These are phyloP conservation scores for Drosophila pandora DNA, from an alignment of 1,140 invertebrate species.

Conservation along the genomic window DNA sequence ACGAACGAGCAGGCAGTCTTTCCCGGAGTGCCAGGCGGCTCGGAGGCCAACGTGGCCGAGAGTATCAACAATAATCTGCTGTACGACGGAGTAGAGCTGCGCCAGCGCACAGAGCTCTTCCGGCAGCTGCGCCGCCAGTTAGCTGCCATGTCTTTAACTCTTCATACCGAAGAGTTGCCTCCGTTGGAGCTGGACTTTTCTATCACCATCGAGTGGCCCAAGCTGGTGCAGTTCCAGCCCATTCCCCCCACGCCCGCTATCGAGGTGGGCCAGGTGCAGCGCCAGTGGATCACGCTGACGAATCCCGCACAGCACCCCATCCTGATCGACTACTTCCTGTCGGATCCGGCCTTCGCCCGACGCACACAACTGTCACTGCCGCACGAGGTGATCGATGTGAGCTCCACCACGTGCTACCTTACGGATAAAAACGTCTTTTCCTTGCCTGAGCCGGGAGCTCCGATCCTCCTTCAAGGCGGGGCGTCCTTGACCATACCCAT, in stretches of 20 bases:
- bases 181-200: conserved; percentile 70
- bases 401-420: conserved; percentile 66
- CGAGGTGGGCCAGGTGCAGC: conserved; percentile 69
- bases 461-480: conserved; percentile 58
- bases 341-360: conserved; percentile 64
- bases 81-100: conserved; percentile 69
- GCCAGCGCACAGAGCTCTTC: conserved; percentile 72
- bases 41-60: conserved; percentile 5
- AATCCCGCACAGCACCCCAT: conserved; percentile 74
- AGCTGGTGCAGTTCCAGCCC: conserved; percentile 63
- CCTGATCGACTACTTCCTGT: conserved; percentile 67
- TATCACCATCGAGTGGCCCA: conserved; percentile 78
- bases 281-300: conserved; percentile 57
- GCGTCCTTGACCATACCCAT: conserved; percentile 83
- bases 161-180: conserved; percentile 73
- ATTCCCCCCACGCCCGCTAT: conserved; percentile 64
- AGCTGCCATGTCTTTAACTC: conserved; percentile 58
- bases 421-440: conserved; percentile 70
- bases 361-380: conserved; percentile 68
- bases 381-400: conserved; percentile 72
- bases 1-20: conserved; percentile 32
- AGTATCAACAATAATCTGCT: conserved; percentile 63
- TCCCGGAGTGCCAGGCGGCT: conserved; percentile 12
- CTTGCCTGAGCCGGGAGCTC: conserved; percentile 44
- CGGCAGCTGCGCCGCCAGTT: conserved; percentile 67